Percentiles rank a stretch among this genome's conserved stretches.
Evolutionary conservation across 2,888 invertebrate genomes (phyloP).

Genomic region (Unio delphinus): DNA sequence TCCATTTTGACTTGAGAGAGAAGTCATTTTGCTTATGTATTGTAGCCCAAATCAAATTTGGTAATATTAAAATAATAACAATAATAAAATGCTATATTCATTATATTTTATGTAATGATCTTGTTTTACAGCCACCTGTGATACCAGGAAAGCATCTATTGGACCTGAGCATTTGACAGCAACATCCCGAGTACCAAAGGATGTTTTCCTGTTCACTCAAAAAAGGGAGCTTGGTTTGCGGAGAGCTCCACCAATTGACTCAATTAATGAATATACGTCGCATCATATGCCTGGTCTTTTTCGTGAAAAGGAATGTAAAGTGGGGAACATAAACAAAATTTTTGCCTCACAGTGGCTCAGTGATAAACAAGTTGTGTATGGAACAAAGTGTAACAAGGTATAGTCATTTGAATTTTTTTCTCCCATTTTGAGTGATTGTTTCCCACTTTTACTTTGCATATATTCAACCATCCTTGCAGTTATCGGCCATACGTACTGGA

Average conservation of each 20-base stretch:
- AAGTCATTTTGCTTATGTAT: no score
- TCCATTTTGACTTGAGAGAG: no score
- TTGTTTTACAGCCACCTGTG: no score
- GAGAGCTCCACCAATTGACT: slow-evolving; percentile 8
- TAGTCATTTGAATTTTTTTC: background rate
- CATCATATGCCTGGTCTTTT: slow-evolving; percentile 60
- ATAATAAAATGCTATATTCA: no score
- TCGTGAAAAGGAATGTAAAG: slow-evolving; percentile 54
- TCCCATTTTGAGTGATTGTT: background rate
- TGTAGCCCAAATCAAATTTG: no score
- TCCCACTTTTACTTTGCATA: no score
- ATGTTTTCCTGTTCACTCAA: slow-evolving; percentile 26
- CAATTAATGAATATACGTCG: slow-evolving; percentile 48
- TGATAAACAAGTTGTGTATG: slow-evolving; percentile 94
- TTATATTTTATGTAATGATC: no score
- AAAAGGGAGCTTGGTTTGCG: slow-evolving; percentile 17
- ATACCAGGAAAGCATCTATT: no score
- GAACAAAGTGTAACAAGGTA: slow-evolving; percentile 97
- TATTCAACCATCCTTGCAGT: no score
- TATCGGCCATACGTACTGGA: no score
- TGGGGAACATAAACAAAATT: slow-evolving; percentile 72
- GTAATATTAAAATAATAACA: no score
- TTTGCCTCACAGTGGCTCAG: slow-evolving; percentile 97
- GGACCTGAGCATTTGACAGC: no score
- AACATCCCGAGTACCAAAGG: slow-evolving; percentile 3